Base-by-base conservation (phyloP, 2,888 invertebrate species). In the Limnephilus lunatus region DNA sequence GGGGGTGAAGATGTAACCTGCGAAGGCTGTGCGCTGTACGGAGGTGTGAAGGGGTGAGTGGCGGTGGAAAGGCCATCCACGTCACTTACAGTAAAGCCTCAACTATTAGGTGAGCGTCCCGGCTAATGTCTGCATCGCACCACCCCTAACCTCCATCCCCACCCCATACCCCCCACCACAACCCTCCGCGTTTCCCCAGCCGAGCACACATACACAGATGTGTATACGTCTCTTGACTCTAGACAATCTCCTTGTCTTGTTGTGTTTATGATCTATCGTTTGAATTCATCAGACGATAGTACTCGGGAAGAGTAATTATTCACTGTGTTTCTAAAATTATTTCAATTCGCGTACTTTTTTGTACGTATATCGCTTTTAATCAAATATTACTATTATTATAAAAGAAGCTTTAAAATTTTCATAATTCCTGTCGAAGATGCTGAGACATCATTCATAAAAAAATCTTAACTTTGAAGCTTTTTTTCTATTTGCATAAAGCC, bases 31-130 rank as follows among this genome's bases (percentile, higher is more conserved):
- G 7, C 25, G 85, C 44, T 9, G 12, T 85, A 30, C 25, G 86
- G 86, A 87, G 85, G 81, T 15, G 85, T 89, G 35, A 48, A 89
- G 82, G 82, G 92, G 90, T 90, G 25, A 85, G 68, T 85, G 91
- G 89, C 81, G 90, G 89, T 81, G 81, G 85, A 91, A 90, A 88
- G 90, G 91, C 92, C 93, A 92, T 93, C 91, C 89, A 92, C 87
- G 93, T 93, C 93, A 93, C 39, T 85, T 87, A 39, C 93, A 93
- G 92, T 35, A 44, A 87, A 92, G 93, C 93, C 90, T 92, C 90
- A 85, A 85, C 93, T 90, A 90, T 86, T 91, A 89, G 81, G 91
- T 53, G 90, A 83, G 92, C 86, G 68, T 53, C 53, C 31, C 68
- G 31, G 31, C 68, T 68, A 87, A 53, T 87, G 32, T 53, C 87